A percentile compares a stretch with the other conserved stretches of the same genome.
Evolutionary conservation across 2,113 vertebrate species (phyloP).

Genomic region (Dasyprocta punctata): DNA sequence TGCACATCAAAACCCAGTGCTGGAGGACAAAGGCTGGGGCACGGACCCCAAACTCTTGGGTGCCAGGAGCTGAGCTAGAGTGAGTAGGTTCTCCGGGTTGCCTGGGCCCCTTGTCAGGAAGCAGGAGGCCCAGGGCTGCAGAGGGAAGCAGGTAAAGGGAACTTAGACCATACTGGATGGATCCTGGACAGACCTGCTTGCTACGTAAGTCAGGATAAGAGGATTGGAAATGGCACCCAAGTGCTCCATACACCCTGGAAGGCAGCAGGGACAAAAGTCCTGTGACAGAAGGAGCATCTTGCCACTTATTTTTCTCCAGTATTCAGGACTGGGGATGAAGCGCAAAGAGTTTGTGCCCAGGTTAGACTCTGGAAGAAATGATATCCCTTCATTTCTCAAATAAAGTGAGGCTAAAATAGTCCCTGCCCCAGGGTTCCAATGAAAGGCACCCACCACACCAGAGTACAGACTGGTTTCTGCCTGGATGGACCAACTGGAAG

Average conservation of each 20-base stretch:
- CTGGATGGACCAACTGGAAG: too few species aligned
- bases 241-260: rapidly evolving
- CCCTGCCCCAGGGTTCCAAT: not conserved
- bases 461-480: not conserved
- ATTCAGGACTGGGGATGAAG: too few species aligned
- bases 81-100: not conserved
- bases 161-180: rapidly evolving
- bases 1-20: not conserved
- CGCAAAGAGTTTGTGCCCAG: not conserved
- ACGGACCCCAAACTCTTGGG: not conserved
- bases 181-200: not conserved
- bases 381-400: not conserved
- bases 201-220: not conserved
- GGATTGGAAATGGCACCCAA: not conserved
- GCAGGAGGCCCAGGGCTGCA: not conserved
- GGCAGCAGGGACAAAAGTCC: not conserved
- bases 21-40: not conserved
- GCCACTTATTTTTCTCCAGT: too few species aligned
- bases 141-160: not conserved
- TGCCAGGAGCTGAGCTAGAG: not conserved
- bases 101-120: not conserved
- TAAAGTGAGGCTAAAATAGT: not conserved
- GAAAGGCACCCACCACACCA: not conserved
- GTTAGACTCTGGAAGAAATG: not conserved
- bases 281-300: not conserved